Evolutionary conservation across 2,113 vertebrate genomes (phyloP).

Genomic region (Rhegmatorhina hoffmannsi): DNA sequence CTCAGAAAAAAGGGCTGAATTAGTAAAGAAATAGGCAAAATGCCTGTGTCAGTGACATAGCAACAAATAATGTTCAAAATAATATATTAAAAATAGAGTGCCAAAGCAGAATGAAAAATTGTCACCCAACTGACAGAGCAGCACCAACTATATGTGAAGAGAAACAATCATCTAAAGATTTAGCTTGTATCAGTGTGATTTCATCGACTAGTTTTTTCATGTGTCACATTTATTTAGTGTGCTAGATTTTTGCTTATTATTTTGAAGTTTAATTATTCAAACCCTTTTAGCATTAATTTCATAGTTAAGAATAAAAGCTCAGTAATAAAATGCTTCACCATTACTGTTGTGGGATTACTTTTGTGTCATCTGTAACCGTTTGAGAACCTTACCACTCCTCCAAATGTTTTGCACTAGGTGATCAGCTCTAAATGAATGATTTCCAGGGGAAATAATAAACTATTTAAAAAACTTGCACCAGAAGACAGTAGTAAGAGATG

Average conservation of each 20-base stretch:
- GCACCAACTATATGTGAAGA: neutral
- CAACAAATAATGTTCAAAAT: neutral
- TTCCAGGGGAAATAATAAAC: neutral
- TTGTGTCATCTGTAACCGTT: neutral
- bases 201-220: neutral
- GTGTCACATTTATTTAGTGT: neutral
- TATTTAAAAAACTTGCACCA: neutral
- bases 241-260: neutral
- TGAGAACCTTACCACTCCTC: neutral
- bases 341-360: neutral
- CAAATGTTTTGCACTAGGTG: neutral
- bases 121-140: neutral
- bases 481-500: neutral
- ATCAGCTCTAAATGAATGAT: neutral
- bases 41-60: neutral
- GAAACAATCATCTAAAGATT: neutral
- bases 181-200: neutral
- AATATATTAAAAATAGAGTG: neutral
- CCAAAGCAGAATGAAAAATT: neutral
- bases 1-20: neutral
- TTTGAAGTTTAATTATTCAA: neutral
- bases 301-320: neutral
- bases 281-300: neutral
- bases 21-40: neutral
- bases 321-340: neutral